Percentiles rank a stretch among this genome's conserved stretches.
Evolutionary conservation across 2,113 vertebrate species (phyloP).

Genomic region (Gallinago jamesoni): DNA sequence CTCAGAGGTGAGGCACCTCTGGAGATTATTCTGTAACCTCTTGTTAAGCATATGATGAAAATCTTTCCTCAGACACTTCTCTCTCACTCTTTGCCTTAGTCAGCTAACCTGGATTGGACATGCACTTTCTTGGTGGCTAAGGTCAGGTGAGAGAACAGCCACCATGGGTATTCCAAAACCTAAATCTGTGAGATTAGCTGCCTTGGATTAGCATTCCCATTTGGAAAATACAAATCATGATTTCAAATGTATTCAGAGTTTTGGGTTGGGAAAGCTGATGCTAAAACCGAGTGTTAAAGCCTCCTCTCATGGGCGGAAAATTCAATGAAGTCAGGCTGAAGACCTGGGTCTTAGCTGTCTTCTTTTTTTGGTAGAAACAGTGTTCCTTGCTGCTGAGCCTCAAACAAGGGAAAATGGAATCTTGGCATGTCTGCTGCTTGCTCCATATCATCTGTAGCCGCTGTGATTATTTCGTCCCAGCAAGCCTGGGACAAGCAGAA

Average conservation of each 20-base stretch:
- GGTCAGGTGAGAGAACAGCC: background rate
- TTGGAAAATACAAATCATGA: background rate
- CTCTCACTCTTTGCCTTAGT: background rate
- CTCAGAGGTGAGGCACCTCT: background rate
- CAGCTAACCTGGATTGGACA: background rate
- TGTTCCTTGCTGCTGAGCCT: background rate
- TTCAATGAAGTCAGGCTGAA: background rate
- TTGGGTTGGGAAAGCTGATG: background rate
- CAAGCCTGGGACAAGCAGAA: background rate
- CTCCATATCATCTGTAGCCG: background rate
- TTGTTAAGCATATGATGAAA: background rate
- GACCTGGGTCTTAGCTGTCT: background rate
- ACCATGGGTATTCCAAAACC: background rate
- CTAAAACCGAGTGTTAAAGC: background rate
- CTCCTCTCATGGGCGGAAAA: background rate
- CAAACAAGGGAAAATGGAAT: background rate
- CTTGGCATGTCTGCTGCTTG: background rate
- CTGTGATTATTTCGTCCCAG: background rate
- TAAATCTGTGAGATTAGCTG: background rate
- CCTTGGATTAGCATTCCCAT: background rate
- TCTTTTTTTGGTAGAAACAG: background rate
- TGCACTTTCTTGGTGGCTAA: background rate
- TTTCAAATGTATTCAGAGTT: background rate
- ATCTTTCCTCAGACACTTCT: background rate
- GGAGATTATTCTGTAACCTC: background rate